Base-by-base conservation (phyloP, 2,888 invertebrate species). In the Gandaritis pyraliata region DNA sequence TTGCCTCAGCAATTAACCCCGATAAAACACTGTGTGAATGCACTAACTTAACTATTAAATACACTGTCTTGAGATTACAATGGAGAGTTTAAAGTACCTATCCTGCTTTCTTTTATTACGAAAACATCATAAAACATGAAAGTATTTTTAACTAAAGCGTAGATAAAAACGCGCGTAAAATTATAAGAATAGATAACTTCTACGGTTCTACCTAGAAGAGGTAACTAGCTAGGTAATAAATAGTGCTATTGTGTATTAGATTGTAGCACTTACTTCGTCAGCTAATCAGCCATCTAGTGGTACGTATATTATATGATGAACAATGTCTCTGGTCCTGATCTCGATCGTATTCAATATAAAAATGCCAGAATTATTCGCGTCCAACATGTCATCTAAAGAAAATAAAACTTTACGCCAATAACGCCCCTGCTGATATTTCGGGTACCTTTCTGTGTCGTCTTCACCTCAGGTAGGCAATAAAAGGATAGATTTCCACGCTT, bases 1-100 rank as follows among this genome's bases (percentile, higher is more conserved):
- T 85, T 86, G 82, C 81, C 69, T 50, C 58, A 61, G 78, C 80
- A 84, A 86, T 87, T 86, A 86, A 79, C 83, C 81, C 71, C 74
- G 74, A 76, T 83, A 74, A 72, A 77, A 65, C 64, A 69, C 65
- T 69, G 64, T 72, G 76, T 72, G 72, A 76, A 73, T 77, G 76
- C 72, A 75, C 78, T 69, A 70, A n/a, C n/a, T n/a, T n/a, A 75
- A 74, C 68, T 45, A 53, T 29, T 52, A 52, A 11, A 11, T 56
- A 59, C 59, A 52, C 39, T 38, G 64, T 53, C 58, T 52, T 46
- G 30, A 52, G 56, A 57, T 59, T 53, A 64, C 59, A 64, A 64
- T 59, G 52, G 49, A 57, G 39, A 39, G 39, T 54, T 54, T 46
- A 46, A 36, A 16, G 36, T 51, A 23, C 50, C n/a, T n/a, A n/a